These are phyloP conservation scores for Masticophis lateralis DNA, from an alignment of 2,797 vertebrate genomes.

Conservation along the genomic window DNA sequence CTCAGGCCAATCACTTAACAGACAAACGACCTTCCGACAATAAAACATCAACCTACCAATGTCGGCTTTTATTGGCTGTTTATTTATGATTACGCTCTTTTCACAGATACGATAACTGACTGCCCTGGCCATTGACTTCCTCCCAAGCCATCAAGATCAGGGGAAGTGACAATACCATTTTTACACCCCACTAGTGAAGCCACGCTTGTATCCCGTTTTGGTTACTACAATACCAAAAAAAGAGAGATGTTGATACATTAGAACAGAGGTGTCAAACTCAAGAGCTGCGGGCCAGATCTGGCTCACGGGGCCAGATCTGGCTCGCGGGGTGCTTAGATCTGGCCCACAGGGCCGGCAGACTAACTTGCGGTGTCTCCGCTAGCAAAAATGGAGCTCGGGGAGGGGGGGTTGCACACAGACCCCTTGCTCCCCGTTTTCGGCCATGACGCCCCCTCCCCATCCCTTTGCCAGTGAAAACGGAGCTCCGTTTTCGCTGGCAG, in stretches of 20 bases:
- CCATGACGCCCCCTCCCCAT: no score
- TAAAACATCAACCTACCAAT: conserved; percentile 39
- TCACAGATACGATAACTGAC: neutral
- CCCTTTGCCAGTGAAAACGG: no score
- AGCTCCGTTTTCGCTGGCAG: no score
- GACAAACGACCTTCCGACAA: conserved; percentile 18
- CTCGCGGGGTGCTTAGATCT: no score
- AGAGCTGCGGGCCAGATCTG: no score
- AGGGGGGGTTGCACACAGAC: no score
- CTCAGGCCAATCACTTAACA: conserved; percentile 35
- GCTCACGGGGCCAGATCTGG: no score
- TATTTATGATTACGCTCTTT: conserved; percentile 36
- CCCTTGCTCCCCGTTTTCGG: no score
- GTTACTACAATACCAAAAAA: neutral
- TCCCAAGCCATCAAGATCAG: neutral
- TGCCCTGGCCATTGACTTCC: conserved; percentile 30
- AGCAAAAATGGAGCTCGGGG: no score
- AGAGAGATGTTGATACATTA: neutral
- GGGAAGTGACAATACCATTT: neutral
- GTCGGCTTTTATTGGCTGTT: conserved; percentile 46
- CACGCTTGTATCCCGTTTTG: neutral
- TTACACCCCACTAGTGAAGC: neutral
- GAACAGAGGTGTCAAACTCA: no score
- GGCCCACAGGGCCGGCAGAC: no score
- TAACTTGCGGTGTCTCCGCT: no score